Conservation (phyloP, 2,888 invertebrate genomes). For the Tinea pellionella region DNA sequence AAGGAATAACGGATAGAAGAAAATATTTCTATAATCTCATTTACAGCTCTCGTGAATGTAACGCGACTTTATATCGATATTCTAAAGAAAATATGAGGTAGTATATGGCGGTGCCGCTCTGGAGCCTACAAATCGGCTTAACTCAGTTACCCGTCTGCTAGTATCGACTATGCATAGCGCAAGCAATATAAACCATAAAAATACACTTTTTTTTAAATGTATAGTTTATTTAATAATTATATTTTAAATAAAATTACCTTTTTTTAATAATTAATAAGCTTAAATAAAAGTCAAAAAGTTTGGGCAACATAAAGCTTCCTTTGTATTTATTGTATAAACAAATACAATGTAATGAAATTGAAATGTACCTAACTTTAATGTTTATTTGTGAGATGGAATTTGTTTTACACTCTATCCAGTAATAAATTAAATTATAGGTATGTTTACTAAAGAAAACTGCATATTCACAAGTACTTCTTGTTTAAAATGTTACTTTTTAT, state of each 20-base stretch:
- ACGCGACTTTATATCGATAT: conserved; percentile 1
- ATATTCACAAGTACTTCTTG: background rate
- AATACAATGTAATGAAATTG: too few relatives aligned
- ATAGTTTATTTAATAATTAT: too few relatives aligned
- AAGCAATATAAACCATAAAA: background rate
- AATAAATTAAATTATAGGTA: too few relatives aligned
- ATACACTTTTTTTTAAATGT: background rate
- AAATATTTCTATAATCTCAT: background rate
- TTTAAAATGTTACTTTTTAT: background rate
- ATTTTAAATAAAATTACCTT: too few relatives aligned
- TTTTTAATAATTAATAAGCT: too few relatives aligned
- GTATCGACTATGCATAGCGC: background rate
- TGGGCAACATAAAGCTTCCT: too few relatives aligned
- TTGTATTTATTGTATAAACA: too few relatives aligned
- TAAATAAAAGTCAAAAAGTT: too few relatives aligned
- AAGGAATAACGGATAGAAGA: background rate
- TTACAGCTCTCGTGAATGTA: conserved; percentile 1
- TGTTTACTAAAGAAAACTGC: background rate
- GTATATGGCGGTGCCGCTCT: background rate
- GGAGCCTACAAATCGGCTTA: conserved; percentile 12
- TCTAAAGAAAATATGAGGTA: conserved; percentile 6
- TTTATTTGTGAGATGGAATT: too few relatives aligned
- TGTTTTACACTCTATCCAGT: too few relatives aligned
- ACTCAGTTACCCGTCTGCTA: background rate
- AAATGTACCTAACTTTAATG: too few relatives aligned